Evolutionary conservation across 2,797 vertebrate genomes (phyloP), one percentile per base, ranked within the genome.

Genomic region (Labroides dimidiatus): DNA sequence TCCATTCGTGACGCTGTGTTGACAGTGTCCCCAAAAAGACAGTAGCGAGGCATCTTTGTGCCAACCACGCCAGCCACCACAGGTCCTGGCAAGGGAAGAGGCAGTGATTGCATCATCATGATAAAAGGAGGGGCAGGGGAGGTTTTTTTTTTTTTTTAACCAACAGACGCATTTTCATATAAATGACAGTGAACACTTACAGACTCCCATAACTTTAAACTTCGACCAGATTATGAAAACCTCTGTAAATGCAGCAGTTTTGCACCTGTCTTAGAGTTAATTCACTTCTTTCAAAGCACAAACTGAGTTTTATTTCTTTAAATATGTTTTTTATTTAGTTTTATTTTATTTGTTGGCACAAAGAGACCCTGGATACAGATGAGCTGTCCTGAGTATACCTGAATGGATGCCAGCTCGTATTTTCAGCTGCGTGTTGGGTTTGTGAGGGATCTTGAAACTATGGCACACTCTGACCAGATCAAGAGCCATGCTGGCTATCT

Each of bases 1-100:
- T 95, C 94, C 94, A 95, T 95, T 23, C 94, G 87, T n/a, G 95
- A 95, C 0, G 94, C 91, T 9, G 94, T 95, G 81, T 95, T 95
- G 30, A 95, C 94, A 0, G 94, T 95, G 80, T 95, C 94, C 15
- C 94, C 94, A 82, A 95, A 95, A 42, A 95, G 86, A 77, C 94
- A 95, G 78, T 95, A 95, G 1, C 94, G 92, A 14, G 94, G 94
- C 94, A 95, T 95, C 88, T 95, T 95, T 13, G 93, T 95, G 41
- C 94, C 94, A 62, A 95, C 94, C 13, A 95, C 94, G 60, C 94
- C 95, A 15, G 94, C 94, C 10, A 95, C 94, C 13, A 95, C 92
- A 20, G 93, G 93, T 50, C 95, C 94, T 95, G 71, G 33, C 20
- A 58, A 12, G 24, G 66, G 15, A 72, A 58, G 41, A 10, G 66